phyloP scores from a whole-genome alignment of 2,797 vertebrate genomes.

The Thripadectes ignobilis region DNA sequence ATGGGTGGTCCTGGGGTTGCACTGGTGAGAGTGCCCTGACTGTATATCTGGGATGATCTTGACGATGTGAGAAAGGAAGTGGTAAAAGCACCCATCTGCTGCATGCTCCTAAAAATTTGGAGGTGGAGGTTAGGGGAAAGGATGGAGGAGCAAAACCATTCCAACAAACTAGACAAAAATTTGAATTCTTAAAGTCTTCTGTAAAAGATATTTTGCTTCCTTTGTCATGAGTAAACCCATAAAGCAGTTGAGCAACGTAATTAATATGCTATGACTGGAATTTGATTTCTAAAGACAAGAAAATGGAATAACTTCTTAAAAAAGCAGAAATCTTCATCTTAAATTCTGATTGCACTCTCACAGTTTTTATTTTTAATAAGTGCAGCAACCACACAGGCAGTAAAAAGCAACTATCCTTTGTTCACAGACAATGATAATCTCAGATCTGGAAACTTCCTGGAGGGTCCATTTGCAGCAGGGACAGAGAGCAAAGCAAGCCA shows the following conservation, averaged over 20 bases:
- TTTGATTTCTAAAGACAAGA: neutral
- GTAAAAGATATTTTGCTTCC: neutral
- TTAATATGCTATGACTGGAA: neutral
- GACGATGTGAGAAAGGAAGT: neutral
- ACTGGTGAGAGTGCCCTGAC: neutral
- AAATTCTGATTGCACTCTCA: neutral
- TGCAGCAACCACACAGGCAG: neutral
- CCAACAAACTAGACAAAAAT: neutral
- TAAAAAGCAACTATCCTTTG: neutral
- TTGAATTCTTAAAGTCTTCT: neutral
- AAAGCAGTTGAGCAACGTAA: neutral
- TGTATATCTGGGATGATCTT: neutral
- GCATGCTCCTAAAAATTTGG: neutral
- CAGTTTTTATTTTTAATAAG: neutral
- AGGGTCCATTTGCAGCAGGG: neutral
- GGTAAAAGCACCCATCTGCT: neutral
- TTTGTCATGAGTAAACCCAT: neutral
- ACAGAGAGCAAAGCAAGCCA: neutral
- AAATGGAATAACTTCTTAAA: neutral
- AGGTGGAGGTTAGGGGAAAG: neutral
- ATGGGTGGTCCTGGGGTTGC: accelerated
- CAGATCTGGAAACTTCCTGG: neutral
- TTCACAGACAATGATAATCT: neutral
- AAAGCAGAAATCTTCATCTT: neutral
- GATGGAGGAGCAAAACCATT: neutral